A percentile compares a stretch with the other conserved stretches of the same genome.
Conservation (phyloP, 2,888 invertebrate genomes). For the Podotricha telesiphe region DNA sequence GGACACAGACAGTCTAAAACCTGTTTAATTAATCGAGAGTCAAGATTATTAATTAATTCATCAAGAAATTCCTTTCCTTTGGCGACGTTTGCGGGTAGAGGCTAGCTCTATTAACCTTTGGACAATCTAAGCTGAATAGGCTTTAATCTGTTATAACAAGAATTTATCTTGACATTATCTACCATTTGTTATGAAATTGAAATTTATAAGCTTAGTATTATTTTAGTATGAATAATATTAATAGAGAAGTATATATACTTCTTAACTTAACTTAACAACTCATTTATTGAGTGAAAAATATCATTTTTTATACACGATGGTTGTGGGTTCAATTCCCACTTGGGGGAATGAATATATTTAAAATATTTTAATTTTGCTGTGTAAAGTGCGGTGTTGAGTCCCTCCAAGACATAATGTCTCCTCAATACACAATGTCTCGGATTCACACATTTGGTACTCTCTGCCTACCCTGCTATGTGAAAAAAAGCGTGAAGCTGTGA, state of each 20-base stretch:
- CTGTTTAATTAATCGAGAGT: conserved; percentile 60
- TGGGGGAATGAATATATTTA: no score
- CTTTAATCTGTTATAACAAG: conserved; percentile 14
- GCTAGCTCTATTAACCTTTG: conserved; percentile 20
- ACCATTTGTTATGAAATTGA: conserved; percentile 7
- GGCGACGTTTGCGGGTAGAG: conserved; percentile 23
- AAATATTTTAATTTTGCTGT: no score
- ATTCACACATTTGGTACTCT: no score
- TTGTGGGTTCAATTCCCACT: no score
- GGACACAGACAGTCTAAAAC: conserved; percentile 52
- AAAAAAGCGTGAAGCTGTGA: no score
- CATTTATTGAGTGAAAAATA: no score
- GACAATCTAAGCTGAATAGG: conserved; percentile 20
- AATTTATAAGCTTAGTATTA: neutral
- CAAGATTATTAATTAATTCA: conserved; percentile 60
- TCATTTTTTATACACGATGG: no score
- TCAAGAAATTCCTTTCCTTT: conserved; percentile 25
- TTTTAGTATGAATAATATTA: neutral
- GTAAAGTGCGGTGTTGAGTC: no score
- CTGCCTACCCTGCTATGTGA: no score
- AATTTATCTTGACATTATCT: neutral
- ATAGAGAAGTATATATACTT: neutral
- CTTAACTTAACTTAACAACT: no score
- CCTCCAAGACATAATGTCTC: no score
- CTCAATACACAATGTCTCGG: no score